Evolutionary conservation across 2,113 vertebrate genomes (phyloP), one percentile per base, ranked within the genome.

Genomic region (Calonectris borealis): DNA sequence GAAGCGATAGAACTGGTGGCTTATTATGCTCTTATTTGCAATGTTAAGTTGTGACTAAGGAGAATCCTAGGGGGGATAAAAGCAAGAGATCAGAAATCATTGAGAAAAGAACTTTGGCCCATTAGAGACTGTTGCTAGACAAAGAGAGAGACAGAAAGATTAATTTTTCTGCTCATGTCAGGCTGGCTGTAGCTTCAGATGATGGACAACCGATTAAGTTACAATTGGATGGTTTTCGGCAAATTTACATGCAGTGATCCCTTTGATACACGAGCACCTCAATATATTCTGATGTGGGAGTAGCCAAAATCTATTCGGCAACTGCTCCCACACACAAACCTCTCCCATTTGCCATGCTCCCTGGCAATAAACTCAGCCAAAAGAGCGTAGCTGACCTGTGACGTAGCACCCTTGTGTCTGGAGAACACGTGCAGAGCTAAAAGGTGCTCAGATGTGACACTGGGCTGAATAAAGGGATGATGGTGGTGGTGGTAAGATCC

Each of bases 1-100:
- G 54, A 66, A 84, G 24, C 1, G 1, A 62, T 27, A 91, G 42
- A 68, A 69, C 65, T 89, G 21, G 20, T 32, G 12, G 29, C 10
- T 91, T 76, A 51, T 89, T 75, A 77, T 54, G 70, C 40, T 85
- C 52, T 90, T 91, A 79, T 58, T 90, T 94, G 94, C 73, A 81
- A 86, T 65, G 38, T 91, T 92, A 70, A 91, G 32, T 61, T 80
- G 27, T 70, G 87, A 90, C 71, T 73, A 80, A 90, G 58, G 44
- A 86, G 54, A 93, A 76, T 82, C 17, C 42, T 75, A 22, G 4
- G 16, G 24, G 16, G 34, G 15, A 87, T 79, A 69, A 93, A 93
- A 95, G 21, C n/a, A 79, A 70, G 48, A 64, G 60, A 86, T 71
- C 10, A 51, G 82, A 93, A 91, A 60, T 26, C 1, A 42, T 3